phyloP scores from a whole-genome alignment of 2,888 invertebrate genomes.

The Nyleta sp. region DNA sequence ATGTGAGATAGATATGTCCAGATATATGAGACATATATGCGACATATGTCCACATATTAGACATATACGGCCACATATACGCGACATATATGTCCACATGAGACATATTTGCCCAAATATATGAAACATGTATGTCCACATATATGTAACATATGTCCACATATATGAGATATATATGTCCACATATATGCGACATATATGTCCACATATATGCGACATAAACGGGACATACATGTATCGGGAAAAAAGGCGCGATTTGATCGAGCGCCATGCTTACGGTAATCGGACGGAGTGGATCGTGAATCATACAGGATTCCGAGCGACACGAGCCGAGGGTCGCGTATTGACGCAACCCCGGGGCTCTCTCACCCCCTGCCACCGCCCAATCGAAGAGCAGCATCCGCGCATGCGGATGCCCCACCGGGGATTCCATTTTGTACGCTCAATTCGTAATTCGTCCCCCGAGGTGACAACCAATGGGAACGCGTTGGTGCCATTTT shows the following conservation, averaged over 20 bases:
- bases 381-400: slow-evolving; percentile 80
- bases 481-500: slow-evolving; percentile 27
- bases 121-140: slow-evolving; percentile 53
- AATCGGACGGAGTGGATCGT: slow-evolving; percentile 44
- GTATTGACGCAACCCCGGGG: slow-evolving; percentile 76
- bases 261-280: slow-evolving; percentile 46
- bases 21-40: too few relatives aligned
- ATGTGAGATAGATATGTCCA: too few relatives aligned
- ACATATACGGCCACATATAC: too few relatives aligned
- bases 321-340: slow-evolving; percentile 60
- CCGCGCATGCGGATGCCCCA: slow-evolving; percentile 79
- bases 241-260: neutral
- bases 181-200: too few relatives aligned
- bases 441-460: slow-evolving; percentile 55
- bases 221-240: too few relatives aligned
- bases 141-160: too few relatives aligned
- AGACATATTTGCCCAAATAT: too few relatives aligned
- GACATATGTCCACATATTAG: too few relatives aligned
- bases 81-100: too few relatives aligned
- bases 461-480: slow-evolving; percentile 48
- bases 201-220: too few relatives aligned
- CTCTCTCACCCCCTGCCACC: slow-evolving; percentile 71
- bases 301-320: slow-evolving; percentile 45
- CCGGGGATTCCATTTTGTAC: slow-evolving; percentile 73
- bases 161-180: too few relatives aligned